Conservation (phyloP, 2,888 invertebrate species). For the Rutpela maculata region DNA sequence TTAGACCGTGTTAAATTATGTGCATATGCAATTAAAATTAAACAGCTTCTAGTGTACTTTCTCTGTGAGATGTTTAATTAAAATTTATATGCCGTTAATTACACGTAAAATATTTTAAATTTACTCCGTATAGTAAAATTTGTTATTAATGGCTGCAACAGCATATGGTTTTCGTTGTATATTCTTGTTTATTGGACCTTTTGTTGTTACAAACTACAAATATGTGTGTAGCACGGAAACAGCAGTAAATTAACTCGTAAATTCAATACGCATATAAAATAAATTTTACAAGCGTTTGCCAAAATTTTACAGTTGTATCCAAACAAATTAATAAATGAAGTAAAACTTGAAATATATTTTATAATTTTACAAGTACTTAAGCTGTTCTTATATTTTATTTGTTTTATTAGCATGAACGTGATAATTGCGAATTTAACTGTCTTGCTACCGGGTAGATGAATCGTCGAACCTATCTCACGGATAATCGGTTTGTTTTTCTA, state of each 20-base stretch:
- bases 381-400: neutral
- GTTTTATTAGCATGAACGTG: too few relatives aligned
- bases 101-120: slow-evolving; percentile 3
- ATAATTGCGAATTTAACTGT: too few relatives aligned
- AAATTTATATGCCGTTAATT: slow-evolving; percentile 12
- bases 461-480: too few relatives aligned
- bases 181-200: slow-evolving; percentile 1
- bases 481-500: too few relatives aligned
- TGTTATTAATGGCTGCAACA: neutral
- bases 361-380: neutral
- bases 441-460: too few relatives aligned
- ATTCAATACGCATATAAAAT: slow-evolving; percentile 2
- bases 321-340: neutral
- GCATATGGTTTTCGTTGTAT: slow-evolving; percentile 1
- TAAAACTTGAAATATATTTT: neutral
- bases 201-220: slow-evolving; percentile 7
- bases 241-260: slow-evolving; percentile 7
- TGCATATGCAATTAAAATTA: slow-evolving; percentile 14
- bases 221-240: neutral
- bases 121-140: slow-evolving; percentile 3
- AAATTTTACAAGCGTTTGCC: neutral
- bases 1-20: neutral
- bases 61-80: slow-evolving; percentile 24
- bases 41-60: slow-evolving; percentile 26
- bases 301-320: neutral